Evolutionary conservation across 2,113 vertebrate species (phyloP), one percentile per base, ranked within the genome.

Genomic region (Galeopterus variegatus): DNA sequence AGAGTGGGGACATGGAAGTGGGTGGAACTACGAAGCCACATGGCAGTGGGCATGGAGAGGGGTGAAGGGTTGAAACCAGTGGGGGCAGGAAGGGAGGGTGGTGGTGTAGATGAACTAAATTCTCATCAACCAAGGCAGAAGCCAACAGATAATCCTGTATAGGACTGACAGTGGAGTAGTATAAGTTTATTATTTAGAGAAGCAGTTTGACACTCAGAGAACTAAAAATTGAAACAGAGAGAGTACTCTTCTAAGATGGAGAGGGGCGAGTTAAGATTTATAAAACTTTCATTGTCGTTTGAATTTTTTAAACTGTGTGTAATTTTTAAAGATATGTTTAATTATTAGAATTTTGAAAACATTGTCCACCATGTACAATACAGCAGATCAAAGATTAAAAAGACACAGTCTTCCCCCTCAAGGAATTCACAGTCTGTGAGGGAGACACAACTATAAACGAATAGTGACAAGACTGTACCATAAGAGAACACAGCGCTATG

Each of bases 401-500:
- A 67, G 26, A 13, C 9, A 45, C 23, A 52, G 14, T n/a, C 70
- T 67, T 77, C 19, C 23, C 48, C 60, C 21, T 77, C 58, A 48
- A 21, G 36, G 17, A 48, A n/a, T 45, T 33, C 81, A 75, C 26
- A 45, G 72, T 28, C 15, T 67, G 10, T 48, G 64, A n/a, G 54
- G 65, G 31, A 79, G 36, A n/a, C 1, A 5, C 24, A 67, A 67
- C 76, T 60, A 26, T 33, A n/a, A n/a, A 19, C 21, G 15, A 73
- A 31, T 8, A 72, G 14, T 3, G 41, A n/a, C 6, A 6, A n/a
- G 13, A 48, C 36, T 45, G 54, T 1, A 1, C 54, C 13, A 0
- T 24, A 36, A 56, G 41, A 45, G 21, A 18, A 26, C 36, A 26
- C 21, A n/a, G 65, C 0, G 67, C 52, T 26, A 0, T 1, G 11